Conservation (phyloP, 2,797 vertebrate species). For the Falco concolor region DNA sequence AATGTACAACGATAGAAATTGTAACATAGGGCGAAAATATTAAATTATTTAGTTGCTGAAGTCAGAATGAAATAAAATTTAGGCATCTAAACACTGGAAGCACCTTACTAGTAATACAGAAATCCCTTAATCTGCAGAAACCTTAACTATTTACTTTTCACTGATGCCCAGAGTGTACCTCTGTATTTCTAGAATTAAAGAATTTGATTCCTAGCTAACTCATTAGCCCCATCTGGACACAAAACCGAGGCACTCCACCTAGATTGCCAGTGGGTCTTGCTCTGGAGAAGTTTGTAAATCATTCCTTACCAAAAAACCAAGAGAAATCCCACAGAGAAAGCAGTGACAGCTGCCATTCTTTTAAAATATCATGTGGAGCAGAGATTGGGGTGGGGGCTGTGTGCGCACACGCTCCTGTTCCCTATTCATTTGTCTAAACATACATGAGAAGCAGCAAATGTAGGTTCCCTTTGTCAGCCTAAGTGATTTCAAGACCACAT, state of each 20-base stretch:
- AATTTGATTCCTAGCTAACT: not conserved
- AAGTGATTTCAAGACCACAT: not conserved
- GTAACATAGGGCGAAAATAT: not conserved
- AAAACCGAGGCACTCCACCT: not conserved
- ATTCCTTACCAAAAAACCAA: not conserved
- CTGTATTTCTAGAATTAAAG: not conserved
- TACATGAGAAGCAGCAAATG: not conserved
- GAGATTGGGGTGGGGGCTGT: not conserved
- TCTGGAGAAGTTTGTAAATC: not conserved
- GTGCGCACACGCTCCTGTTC: not conserved
- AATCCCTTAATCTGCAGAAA: not conserved
- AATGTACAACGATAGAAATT: not conserved
- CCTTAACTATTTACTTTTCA: not conserved
- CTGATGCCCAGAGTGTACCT: not conserved
- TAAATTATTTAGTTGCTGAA: not conserved
- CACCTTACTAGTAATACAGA: not conserved
- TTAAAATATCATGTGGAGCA: not conserved
- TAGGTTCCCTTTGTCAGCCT: not conserved
- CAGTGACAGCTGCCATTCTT: not conserved
- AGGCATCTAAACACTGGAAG: not conserved
- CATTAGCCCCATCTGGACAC: not conserved
- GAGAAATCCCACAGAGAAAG: not conserved
- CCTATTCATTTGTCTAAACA: not conserved
- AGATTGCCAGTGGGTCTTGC: not conserved
- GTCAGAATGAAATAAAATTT: not conserved